These are phyloP conservation scores for Cirrhinus mrigala DNA, from an alignment of 2,797 vertebrate species.

Conservation along the genomic window DNA sequence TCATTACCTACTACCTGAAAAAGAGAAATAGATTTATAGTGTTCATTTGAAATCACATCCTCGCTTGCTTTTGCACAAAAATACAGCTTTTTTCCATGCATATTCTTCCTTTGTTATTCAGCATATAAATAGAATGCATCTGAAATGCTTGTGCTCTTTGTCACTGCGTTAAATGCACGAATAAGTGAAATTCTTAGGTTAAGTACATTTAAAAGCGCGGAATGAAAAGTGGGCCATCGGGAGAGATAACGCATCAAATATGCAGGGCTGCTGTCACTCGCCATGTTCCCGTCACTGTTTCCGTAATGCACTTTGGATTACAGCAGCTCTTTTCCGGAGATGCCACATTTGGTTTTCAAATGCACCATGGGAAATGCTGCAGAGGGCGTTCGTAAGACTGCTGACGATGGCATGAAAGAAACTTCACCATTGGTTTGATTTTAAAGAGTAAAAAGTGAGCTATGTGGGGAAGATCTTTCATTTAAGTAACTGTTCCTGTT, in stretches of 20 bases:
- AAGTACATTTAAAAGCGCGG: conserved; percentile 37
- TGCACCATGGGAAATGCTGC: conserved; percentile 49
- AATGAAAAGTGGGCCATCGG: conserved; percentile 6
- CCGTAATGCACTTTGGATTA: conserved; percentile 56
- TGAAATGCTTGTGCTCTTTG: conserved; percentile 27
- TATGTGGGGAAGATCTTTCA: background rate
- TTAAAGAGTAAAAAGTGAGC: conserved; percentile 37
- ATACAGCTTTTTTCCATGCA: background rate
- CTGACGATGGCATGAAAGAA: conserved; percentile 35
- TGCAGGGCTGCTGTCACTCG: conserved; percentile 36
- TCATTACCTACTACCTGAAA: conserved; percentile 17
- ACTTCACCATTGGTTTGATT: conserved; percentile 14
- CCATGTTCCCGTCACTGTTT: conserved; percentile 44
- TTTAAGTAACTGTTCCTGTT: conserved; percentile 16
- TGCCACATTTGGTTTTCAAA: conserved; percentile 59
- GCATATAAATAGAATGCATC: background rate
- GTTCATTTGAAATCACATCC: conserved; percentile 29
- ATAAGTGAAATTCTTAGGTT: conserved; percentile 40
- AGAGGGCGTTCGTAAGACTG: conserved; percentile 24
- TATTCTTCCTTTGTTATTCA: background rate
- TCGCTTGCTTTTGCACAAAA: conserved; percentile 3
- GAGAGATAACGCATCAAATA: conserved; percentile 38
- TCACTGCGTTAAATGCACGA: background rate
- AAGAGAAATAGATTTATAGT: conserved; percentile 7
- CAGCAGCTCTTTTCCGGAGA: conserved; percentile 45